A percentile compares a stretch with the other conserved stretches of the same genome.
phyloP scores from a whole-genome alignment of 2,797 vertebrate species.

The Morelia viridis region DNA sequence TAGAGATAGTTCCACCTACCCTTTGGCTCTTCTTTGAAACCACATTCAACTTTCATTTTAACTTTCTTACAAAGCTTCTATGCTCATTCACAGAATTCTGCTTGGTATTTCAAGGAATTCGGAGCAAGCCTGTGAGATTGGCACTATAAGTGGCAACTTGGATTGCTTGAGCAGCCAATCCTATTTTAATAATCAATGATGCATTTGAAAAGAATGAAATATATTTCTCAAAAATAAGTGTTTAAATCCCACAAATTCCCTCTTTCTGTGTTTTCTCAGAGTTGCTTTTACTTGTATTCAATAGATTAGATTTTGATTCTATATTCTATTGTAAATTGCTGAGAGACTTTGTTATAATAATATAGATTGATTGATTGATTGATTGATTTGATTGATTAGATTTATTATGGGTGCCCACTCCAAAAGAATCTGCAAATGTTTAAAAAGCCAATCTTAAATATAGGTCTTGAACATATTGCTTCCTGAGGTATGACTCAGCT shows the following conservation, averaged over 20 bases:
- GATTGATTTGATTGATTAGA: background rate
- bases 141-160: background rate
- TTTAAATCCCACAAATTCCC: background rate
- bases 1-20: background rate
- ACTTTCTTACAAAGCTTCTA: background rate
- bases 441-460: background rate
- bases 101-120: background rate
- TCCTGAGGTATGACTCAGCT: background rate
- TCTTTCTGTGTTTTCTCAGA: background rate
- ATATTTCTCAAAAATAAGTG: background rate
- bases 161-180: background rate
- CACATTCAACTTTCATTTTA: background rate
- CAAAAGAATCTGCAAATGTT: background rate
- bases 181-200: background rate
- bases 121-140: background rate
- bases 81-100: background rate
- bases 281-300: background rate
- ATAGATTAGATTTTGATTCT: background rate
- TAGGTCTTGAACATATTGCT: background rate
- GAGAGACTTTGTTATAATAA: background rate
- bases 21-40: background rate
- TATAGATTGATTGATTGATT: background rate
- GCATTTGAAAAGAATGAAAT: slow-evolving; percentile 8
- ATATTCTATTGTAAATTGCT: background rate
- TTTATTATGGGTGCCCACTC: background rate